A percentile compares a stretch with the other conserved stretches of the same genome.
These are phyloP conservation scores for Porites australiensis DNA, from an alignment of 64 coral and sea anemone genomes.

Conservation along the genomic window DNA sequence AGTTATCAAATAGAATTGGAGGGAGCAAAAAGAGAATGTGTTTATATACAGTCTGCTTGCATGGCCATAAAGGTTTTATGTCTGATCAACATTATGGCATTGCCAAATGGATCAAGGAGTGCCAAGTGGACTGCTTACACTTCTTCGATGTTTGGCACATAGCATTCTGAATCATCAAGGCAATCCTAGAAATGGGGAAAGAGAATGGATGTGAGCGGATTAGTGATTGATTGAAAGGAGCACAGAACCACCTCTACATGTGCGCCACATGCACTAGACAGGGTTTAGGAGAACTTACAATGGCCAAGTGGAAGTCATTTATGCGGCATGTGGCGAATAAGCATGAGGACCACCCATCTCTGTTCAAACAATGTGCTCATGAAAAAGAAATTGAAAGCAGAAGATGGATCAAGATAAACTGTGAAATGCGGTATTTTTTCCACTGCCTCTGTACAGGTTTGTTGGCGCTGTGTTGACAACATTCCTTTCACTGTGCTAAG, in stretches of 20 bases:
- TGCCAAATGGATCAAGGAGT: slow-evolving; percentile 59
- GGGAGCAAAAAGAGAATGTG: slow-evolving; percentile 38
- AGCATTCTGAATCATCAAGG: slow-evolving; percentile 19
- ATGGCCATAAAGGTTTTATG: slow-evolving; percentile 22
- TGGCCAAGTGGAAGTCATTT: slow-evolving; percentile 51
- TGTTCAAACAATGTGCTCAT: slow-evolving; percentile 26
- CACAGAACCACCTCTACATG: slow-evolving; percentile 30
- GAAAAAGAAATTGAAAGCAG: not conserved
- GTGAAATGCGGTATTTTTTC: too few species aligned
- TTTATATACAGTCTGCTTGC: not conserved
- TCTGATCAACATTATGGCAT: slow-evolving; percentile 52
- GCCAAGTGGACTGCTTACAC: not conserved
- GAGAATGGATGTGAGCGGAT: slow-evolving; percentile 34
- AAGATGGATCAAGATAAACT: slow-evolving; percentile 28
- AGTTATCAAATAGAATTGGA: slow-evolving; percentile 65
- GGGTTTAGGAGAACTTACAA: slow-evolving; percentile 5
- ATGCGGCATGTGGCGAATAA: slow-evolving; percentile 18
- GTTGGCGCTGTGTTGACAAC: too few species aligned
- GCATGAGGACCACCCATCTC: slow-evolving; percentile 21
- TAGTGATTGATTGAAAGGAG: slow-evolving; percentile 35
- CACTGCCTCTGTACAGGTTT: too few species aligned
- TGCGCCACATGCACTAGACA: slow-evolving; percentile 27
- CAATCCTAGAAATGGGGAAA: slow-evolving; percentile 37
- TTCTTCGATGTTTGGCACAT: slow-evolving; percentile 74
- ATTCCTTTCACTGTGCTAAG: too few species aligned